Evolutionary conservation across 2,888 invertebrate genomes (phyloP), one percentile per base, ranked within the genome.

Genomic region (Chaitophorus viminalis): DNA sequence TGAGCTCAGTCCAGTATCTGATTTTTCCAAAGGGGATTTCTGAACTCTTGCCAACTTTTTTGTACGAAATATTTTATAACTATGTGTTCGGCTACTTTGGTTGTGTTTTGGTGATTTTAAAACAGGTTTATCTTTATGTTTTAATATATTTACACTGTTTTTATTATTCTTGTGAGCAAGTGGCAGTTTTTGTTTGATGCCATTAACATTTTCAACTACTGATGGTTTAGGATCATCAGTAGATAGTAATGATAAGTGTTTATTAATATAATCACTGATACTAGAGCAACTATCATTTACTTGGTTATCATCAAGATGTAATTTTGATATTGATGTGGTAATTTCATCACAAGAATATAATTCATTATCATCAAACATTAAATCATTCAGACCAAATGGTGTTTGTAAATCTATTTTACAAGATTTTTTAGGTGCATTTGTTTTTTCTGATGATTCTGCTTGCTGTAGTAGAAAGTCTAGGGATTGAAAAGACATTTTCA

Each of bases 311-410:
- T 81, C 65, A 72, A 87, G 54, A 29, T 81, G 39, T 25, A 87
- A 33, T 36, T 54, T 21, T 70, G 78, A 72, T 72, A 87, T 79
- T 33, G 78, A 79, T 25, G 87, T 81, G 3, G 72, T 8, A 79
- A 87, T 60, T 78, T 86, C 33, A 9, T 86, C 86, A 74, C 87
- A 79, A 2, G 87, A 81, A 79, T 65, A 81, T 52, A 87, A 17
- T 9, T 87, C 87, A 87, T 79, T 87, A 31, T 87, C 79, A 74
- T 87, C 87, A 74, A 87, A 87, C 87, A 87, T 87, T 36, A 87
- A 81, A 81, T 87, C 87, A 74, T 87, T 87, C 1, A 87, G 31
- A 31, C 87, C 79, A 87, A 81, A 87, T n/a, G 87, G 79, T 54
- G 79, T 81, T 25, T 65, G 87, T 33, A 87, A 87, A 81, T 87